These are phyloP conservation scores for Montipora sp. DNA, from an alignment of 64 coral and sea anemone genomes.

Conservation along the genomic window DNA sequence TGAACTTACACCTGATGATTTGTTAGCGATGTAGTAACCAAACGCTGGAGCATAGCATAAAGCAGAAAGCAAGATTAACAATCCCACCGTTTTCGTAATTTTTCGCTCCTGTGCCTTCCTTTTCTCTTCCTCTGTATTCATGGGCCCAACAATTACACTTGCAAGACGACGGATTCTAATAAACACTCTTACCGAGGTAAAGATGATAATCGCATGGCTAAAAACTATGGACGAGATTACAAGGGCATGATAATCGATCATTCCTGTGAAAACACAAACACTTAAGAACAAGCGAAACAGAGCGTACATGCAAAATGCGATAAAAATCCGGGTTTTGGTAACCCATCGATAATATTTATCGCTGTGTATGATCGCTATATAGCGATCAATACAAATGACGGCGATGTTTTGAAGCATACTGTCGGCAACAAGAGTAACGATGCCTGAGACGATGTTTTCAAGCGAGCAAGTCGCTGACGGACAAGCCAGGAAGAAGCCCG, in stretches of 20 bases:
- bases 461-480: background rate
- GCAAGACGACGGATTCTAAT: conserved; percentile 8
- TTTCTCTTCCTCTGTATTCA: conserved; percentile 22
- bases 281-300: conserved; percentile 48
- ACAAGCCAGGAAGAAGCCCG: conserved; percentile 10
- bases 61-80: background rate
- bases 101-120: conserved; percentile 22
- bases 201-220: background rate
- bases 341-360: background rate
- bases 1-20: background rate
- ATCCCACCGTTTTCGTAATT: conserved; percentile 19
- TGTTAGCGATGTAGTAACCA: background rate
- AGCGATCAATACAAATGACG: conserved; percentile 33
- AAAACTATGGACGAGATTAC: conserved; percentile 36
- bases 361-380: conserved; percentile 41
- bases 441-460: conserved; percentile 37
- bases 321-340: conserved; percentile 6
- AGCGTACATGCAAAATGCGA: conserved; percentile 9
- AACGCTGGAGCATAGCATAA: conserved; percentile 17
- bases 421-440: conserved; percentile 16
- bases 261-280: conserved; percentile 32
- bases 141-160: background rate
- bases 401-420: conserved; percentile 42
- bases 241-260: conserved; percentile 11
- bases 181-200: conserved; percentile 3